Evolutionary conservation across 2,888 invertebrate genomes (phyloP), one percentile per base, ranked within the genome.

Genomic region (Stenchaetothrips biformis): DNA sequence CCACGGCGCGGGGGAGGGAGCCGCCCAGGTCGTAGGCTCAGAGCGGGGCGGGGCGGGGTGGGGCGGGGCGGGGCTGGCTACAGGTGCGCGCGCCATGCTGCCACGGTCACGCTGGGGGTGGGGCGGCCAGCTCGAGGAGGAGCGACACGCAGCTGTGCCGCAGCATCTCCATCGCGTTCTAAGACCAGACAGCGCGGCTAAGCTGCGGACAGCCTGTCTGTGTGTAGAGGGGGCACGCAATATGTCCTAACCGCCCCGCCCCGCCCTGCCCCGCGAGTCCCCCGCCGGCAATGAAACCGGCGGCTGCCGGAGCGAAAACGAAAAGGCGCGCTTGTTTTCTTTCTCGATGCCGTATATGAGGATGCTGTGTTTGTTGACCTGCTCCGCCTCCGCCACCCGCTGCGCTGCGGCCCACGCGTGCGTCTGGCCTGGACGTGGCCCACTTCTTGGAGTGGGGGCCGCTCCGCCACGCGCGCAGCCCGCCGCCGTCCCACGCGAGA

Each of bases 381-480:
- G 37, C 37, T 37, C 83, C 86, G 80, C 88, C 59, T 16, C 59
- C 59, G 18, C 59, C 59, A n/a, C 59, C 0, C 59, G 0, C 59
- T 16, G 18, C 18, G 59, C 18, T 18, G 18, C 59, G 13, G 59
- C 18, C 59, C 59, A 59, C 59, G 59, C 89, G 80, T 88, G 89
- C 79, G 89, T 88, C 85, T 87, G 89, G 84, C 88, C 88, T 53
- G 87, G 88, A 82, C 88, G 88, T 81, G 86, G 85, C 48, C 84
- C 16, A 59, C 59, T 59, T 85, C 79, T 85, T 84, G 37, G 83
- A 86, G 84, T 81, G 86, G 86, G 84, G 86, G 85, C 87, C 88
- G 82, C 88, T 88, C 85, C 87, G 89, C 85, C 85, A 82, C 83
- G 86, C 80, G 86, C 18, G 18, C 59, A 7, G 16, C 18, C 13